phyloP scores from a whole-genome alignment of 1,140 invertebrate genomes.

The Coelopa frigida region DNA sequence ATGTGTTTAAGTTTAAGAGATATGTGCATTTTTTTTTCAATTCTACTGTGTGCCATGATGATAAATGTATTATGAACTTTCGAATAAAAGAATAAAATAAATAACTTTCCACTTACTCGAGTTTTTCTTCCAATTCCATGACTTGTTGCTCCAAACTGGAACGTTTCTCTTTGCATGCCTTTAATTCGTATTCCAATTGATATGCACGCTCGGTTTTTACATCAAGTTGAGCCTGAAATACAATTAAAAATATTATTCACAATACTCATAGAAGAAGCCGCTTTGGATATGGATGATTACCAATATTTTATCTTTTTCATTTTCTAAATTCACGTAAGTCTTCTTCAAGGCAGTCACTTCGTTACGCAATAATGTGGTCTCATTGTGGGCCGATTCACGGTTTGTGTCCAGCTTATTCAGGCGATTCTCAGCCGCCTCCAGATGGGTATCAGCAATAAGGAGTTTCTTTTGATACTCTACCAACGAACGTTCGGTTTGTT shows the following conservation, averaged over 20 bases:
- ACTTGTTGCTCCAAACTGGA: slow-evolving; percentile 24
- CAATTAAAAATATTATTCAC: slow-evolving; percentile 1
- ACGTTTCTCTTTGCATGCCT: slow-evolving; percentile 24
- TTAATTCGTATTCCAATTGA: slow-evolving; percentile 34
- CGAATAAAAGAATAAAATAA: background rate
- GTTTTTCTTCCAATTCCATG: slow-evolving; percentile 28
- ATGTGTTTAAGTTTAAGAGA: slow-evolving; percentile 6
- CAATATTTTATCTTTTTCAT: slow-evolving; percentile 34
- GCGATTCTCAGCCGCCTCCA: slow-evolving; percentile 25
- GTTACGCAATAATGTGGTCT: slow-evolving; percentile 19
- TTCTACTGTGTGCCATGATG: slow-evolving; percentile 9
- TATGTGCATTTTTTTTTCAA: slow-evolving; percentile 5
- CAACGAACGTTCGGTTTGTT: slow-evolving; percentile 38
- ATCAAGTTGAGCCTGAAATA: slow-evolving; percentile 31
- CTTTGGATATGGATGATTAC: slow-evolving; percentile 15
- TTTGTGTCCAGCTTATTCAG: slow-evolving; percentile 28
- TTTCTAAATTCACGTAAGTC: slow-evolving; percentile 26
- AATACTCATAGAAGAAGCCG: background rate
- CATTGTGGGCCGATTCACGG: slow-evolving; percentile 20
- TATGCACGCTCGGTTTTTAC: slow-evolving; percentile 31
- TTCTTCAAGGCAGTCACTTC: slow-evolving; percentile 30
- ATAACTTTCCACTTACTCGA: slow-evolving; percentile 24
- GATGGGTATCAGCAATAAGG: slow-evolving; percentile 26
- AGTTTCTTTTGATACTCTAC: slow-evolving; percentile 32
- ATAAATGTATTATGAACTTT: slow-evolving; percentile 4